phyloP scores from a whole-genome alignment of 2,797 vertebrate genomes.

The Anisognathus igniventris region DNA sequence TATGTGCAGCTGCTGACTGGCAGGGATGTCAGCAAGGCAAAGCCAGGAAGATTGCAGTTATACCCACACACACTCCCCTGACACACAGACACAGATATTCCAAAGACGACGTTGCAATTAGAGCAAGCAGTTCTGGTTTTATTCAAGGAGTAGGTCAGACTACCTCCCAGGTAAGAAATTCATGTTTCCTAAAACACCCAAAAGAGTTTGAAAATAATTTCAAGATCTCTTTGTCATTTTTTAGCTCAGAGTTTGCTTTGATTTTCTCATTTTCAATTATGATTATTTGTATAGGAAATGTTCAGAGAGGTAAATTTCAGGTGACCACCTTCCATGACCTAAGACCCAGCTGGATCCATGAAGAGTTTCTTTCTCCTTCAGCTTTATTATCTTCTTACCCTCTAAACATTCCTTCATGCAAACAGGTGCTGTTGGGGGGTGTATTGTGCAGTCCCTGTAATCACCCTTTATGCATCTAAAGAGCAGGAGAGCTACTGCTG shows the following conservation, averaged over 20 bases:
- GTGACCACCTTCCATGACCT: neutral
- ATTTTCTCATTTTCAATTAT: neutral
- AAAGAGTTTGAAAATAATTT: neutral
- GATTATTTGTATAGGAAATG: neutral
- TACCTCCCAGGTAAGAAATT: neutral
- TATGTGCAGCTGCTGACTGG: conserved; percentile 37
- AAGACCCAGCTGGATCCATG: neutral
- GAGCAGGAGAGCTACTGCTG: neutral
- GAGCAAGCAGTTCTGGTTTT: neutral
- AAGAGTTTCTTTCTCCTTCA: neutral
- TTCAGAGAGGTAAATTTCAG: neutral
- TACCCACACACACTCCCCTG: neutral
- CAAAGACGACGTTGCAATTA: neutral
- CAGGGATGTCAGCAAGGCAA: conserved; percentile 12
- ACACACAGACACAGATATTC: neutral
- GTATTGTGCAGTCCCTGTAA: neutral
- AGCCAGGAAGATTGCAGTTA: neutral
- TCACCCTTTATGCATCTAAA: neutral
- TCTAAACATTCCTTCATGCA: neutral
- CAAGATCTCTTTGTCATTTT: neutral
- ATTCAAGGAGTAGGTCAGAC: neutral
- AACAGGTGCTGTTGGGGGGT: neutral
- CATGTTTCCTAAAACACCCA: neutral
- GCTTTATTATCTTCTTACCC: neutral
- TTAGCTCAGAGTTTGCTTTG: neutral